Percentiles rank a stretch among this genome's conserved stretches.
Evolutionary conservation across 2,113 vertebrate species (phyloP).

Genomic region (Ciconia maguari): DNA sequence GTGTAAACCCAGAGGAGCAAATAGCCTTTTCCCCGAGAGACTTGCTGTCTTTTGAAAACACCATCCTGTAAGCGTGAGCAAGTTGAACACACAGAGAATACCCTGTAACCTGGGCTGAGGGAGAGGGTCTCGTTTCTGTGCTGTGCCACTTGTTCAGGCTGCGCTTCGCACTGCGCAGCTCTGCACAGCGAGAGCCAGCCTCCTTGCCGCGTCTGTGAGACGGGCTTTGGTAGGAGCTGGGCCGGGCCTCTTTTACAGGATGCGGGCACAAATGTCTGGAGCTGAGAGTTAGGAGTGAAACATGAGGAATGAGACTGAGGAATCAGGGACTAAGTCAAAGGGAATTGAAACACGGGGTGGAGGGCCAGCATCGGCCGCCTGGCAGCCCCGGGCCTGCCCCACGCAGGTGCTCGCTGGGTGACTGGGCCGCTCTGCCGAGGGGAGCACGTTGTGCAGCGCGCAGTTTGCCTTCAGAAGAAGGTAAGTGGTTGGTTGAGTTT

Average conservation of each 20-base stretch:
- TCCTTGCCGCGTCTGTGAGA: fast-evolving
- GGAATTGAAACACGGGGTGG: fast-evolving
- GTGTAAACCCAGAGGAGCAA: background rate
- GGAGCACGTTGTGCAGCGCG: fast-evolving
- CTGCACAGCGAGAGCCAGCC: fast-evolving
- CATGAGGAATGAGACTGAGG: background rate
- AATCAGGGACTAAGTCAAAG: no score
- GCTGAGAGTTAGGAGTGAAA: background rate
- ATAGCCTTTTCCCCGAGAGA: background rate
- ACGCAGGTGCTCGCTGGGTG: background rate
- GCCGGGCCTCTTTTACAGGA: fast-evolving
- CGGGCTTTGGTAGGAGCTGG: background rate
- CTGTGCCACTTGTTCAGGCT: fast-evolving
- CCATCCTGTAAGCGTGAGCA: background rate
- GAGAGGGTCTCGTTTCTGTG: background rate
- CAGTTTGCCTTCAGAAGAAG: background rate
- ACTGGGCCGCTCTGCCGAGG: background rate
- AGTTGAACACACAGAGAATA: background rate
- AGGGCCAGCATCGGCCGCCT: background rate
- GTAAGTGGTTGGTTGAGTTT: background rate
- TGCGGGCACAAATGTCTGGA: background rate
- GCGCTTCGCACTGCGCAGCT: background rate
- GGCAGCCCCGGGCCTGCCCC: background rate
- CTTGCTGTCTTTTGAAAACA: background rate
- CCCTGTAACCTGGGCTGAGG: background rate